Evolutionary conservation across 1,140 invertebrate species (phyloP).

Genomic region (Ridgeia piscesae): DNA sequence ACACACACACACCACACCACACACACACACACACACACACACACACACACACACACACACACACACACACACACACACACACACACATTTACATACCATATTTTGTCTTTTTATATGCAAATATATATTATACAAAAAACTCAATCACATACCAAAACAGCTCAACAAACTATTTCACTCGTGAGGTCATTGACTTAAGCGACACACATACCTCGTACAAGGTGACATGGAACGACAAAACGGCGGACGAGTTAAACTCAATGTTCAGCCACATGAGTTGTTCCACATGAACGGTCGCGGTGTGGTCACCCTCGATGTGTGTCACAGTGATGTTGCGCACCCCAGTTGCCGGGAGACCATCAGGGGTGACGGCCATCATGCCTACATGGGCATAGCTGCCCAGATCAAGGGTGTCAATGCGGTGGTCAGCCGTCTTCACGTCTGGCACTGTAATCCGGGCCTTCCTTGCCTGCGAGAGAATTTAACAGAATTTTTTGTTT

Average conservation of each 20-base stretch:
- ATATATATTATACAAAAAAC: no score
- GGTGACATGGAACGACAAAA: conserved; percentile 41
- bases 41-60: no score
- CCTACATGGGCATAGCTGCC: conserved; percentile 38
- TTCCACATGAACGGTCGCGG: conserved; percentile 41
- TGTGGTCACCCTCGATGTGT: conserved; percentile 40
- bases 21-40: no score
- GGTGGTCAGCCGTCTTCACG: conserved; percentile 26
- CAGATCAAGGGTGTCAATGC: conserved; percentile 36
- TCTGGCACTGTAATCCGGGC: conserved; percentile 37
- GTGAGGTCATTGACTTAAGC: background rate
- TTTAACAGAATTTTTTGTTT: no score
- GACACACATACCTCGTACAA: conserved; percentile 37
- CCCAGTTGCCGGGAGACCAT: conserved; percentile 30
- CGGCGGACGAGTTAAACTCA: conserved; percentile 39
- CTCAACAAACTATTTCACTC: no score
- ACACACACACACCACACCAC: no score
- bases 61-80: no score
- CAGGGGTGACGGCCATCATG: conserved; percentile 32
- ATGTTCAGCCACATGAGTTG: conserved; percentile 45
- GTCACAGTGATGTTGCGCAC: conserved; percentile 31
- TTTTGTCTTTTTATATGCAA: no score
- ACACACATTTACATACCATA: no score
- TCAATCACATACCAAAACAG: no score
- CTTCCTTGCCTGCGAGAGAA: conserved; percentile 32